Evolutionary conservation across 1,140 invertebrate genomes (phyloP).

Genomic region (Marisa cornuarietis): DNA sequence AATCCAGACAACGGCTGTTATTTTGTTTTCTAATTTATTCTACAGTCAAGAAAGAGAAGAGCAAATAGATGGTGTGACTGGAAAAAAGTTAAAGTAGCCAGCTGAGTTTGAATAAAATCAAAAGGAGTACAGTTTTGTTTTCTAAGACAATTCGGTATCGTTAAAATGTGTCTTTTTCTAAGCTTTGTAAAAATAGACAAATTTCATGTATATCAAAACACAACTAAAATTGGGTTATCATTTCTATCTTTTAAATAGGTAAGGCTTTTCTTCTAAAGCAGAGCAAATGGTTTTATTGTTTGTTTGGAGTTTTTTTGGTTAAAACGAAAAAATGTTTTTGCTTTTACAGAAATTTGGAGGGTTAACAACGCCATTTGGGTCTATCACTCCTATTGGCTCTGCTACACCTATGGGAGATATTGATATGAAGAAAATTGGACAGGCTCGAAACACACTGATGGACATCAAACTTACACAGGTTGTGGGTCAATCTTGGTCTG

Average conservation of each 20-base stretch:
- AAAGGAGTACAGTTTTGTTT: too few relatives aligned
- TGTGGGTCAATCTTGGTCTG: background rate
- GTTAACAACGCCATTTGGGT: conserved; percentile 67
- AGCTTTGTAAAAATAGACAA: background rate
- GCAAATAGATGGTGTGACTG: too few relatives aligned
- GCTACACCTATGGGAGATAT: conserved; percentile 88
- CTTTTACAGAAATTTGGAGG: conserved; percentile 60
- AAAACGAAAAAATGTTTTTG: conserved; percentile 5
- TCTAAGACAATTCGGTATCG: too few relatives aligned
- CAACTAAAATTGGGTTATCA: background rate
- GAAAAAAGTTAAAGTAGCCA: too few relatives aligned
- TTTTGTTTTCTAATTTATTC: too few relatives aligned
- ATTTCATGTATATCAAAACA: background rate
- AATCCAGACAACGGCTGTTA: too few relatives aligned
- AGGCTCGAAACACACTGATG: conserved; percentile 99
- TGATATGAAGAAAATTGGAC: conserved; percentile 98
- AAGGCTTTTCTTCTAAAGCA: too few relatives aligned
- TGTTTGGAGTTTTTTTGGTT: too few relatives aligned
- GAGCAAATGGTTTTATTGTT: too few relatives aligned
- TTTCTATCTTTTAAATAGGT: background rate
- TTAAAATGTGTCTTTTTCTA: too few relatives aligned
- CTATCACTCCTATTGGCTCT: conserved; percentile 75
- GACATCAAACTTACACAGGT: conserved; percentile 96
- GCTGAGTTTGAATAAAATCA: too few relatives aligned
- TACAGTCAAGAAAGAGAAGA: too few relatives aligned